Conservation (phyloP, 2,113 vertebrate species). For the Siniperca chuatsi region DNA sequence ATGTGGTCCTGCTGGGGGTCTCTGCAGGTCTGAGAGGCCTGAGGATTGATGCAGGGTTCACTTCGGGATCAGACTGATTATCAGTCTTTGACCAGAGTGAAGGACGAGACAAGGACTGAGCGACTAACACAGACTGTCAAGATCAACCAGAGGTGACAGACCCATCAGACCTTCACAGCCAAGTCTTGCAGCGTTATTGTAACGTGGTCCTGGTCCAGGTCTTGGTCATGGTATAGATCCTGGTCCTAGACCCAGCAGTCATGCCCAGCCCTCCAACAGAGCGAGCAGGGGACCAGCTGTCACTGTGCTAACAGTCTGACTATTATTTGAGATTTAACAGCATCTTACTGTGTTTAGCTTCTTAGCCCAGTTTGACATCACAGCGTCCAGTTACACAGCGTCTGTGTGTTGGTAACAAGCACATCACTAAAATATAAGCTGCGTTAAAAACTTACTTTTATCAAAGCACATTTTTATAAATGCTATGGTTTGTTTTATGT, state of each 20-base stretch:
- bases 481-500: not conserved
- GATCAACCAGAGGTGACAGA: not conserved
- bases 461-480: constrained; percentile 9
- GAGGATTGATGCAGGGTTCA: constrained; percentile 2
- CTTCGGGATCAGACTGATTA: constrained; percentile 44
- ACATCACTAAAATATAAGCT: not conserved
- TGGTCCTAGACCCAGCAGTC: not conserved
- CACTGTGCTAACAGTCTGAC: constrained; percentile 40
- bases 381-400: not conserved
- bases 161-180: not conserved
- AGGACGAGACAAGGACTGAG: constrained; percentile 25
- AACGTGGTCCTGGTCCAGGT: not conserved
- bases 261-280: constrained; percentile 29
- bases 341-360: constrained; percentile 51
- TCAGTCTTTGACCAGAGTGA: constrained; percentile 33
- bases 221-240: not conserved
- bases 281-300: constrained; percentile 60
- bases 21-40: constrained; percentile 17
- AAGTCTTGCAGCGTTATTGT: not conserved
- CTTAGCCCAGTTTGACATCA: constrained; percentile 48
- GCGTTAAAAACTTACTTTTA: not conserved
- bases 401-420: constrained; percentile 11
- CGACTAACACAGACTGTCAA: not conserved
- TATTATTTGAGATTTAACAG: constrained; percentile 55
- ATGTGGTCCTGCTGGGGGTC: not conserved